Conservation (phyloP, 2,888 invertebrate species). For the Metalampra italica region DNA sequence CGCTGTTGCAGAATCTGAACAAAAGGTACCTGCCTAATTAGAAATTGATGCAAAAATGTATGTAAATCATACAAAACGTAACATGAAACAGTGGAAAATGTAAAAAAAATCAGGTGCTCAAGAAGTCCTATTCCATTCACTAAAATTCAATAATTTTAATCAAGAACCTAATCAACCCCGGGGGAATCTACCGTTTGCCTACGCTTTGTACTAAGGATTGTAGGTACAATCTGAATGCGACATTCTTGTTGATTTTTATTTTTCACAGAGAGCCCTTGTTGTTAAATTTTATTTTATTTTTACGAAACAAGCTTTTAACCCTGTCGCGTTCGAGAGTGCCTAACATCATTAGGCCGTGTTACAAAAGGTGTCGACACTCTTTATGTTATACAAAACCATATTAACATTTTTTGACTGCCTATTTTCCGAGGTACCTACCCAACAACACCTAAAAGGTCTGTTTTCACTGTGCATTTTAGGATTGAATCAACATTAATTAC, state of each 20-base stretch:
- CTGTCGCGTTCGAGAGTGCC: conserved; percentile 28
- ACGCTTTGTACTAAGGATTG: too few relatives aligned
- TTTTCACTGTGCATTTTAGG: background rate
- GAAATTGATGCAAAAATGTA: too few relatives aligned
- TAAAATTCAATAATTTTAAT: too few relatives aligned
- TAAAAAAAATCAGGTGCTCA: too few relatives aligned
- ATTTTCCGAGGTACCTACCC: background rate
- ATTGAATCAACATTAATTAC: background rate
- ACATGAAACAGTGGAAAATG: too few relatives aligned
- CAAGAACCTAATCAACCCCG: too few relatives aligned
- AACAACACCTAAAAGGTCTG: too few relatives aligned
- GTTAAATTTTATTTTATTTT: conserved; percentile 32
- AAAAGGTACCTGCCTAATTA: too few relatives aligned
- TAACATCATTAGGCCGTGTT: conserved; percentile 31
- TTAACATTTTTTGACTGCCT: background rate
- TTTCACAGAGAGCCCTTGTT: conserved; percentile 12
- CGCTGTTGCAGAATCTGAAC: too few relatives aligned
- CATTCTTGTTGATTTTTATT: background rate
- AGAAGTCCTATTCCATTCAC: too few relatives aligned
- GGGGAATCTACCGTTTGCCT: too few relatives aligned
- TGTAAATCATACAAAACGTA: too few relatives aligned
- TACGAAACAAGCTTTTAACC: conserved; percentile 31
- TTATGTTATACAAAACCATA: conserved; percentile 29
- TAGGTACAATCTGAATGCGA: background rate
- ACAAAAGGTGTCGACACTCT: conserved; percentile 28